These are phyloP conservation scores for Drosophila grimshawi DNA, from an alignment of 1,140 invertebrate species.

Conservation along the genomic window DNA sequence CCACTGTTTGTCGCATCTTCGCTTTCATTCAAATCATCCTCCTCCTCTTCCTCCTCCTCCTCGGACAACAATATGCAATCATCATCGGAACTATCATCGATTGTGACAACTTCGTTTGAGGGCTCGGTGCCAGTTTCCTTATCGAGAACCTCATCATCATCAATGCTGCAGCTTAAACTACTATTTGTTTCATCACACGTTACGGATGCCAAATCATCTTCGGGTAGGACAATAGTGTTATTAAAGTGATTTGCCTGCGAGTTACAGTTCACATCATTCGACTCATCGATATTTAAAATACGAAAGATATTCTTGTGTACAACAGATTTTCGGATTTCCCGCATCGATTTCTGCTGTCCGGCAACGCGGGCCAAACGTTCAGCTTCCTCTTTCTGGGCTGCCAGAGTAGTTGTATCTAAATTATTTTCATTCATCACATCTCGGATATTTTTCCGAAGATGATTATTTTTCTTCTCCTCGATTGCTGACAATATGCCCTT, in stretches of 20 bases:
- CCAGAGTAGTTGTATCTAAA: constrained; percentile 95
- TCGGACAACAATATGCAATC: constrained; percentile 90
- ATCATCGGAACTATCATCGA: constrained; percentile 89
- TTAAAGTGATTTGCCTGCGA: constrained; percentile 33
- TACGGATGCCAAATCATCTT: constrained; percentile 67
- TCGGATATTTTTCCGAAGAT: constrained; percentile 92
- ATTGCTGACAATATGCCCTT: constrained; percentile 38
- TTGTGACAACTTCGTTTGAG: constrained; percentile 86
- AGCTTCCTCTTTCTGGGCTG: constrained; percentile 95
- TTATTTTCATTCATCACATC: constrained; percentile 97
- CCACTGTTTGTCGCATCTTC: constrained; percentile 89
- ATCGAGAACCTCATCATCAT: constrained; percentile 74
- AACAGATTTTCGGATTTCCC: constrained; percentile 86
- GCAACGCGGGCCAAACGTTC: constrained; percentile 93
- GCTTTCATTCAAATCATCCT: constrained; percentile 86
- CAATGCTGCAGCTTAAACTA: constrained; percentile 74
- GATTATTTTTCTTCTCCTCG: constrained; percentile 87
- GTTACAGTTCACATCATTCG: constrained; percentile 52
- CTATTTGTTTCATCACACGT: constrained; percentile 72
- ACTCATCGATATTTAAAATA: constrained; percentile 84
- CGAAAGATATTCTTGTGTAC: constrained; percentile 85
- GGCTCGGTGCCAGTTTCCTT: constrained; percentile 73
- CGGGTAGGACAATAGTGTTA: constrained; percentile 51
- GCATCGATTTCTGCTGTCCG: constrained; percentile 92
- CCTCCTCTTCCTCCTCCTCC: constrained; percentile 85